Conservation (phyloP, 1,140 invertebrate species). For the Agrypnia vestita region DNA sequence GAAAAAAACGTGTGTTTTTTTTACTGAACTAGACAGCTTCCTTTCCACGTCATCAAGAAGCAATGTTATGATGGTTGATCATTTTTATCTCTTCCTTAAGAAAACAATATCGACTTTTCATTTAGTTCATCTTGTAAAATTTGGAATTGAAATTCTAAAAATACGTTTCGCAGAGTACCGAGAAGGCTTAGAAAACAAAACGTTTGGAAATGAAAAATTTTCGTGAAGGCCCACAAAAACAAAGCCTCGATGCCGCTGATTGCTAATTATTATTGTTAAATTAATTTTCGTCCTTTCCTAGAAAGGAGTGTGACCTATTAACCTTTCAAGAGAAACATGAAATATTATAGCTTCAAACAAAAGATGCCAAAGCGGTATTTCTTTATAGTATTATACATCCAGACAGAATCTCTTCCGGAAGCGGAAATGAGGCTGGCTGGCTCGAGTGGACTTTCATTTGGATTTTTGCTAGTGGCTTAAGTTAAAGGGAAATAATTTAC, state of each 20-base stretch:
- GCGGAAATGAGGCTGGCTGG: not conserved
- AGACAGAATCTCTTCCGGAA: slow-evolving; percentile 3
- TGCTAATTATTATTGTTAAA: not conserved
- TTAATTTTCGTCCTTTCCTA: not conserved
- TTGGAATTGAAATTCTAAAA: too few relatives aligned
- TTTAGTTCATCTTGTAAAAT: too few relatives aligned
- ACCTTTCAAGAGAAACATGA: not conserved
- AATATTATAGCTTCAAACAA: slow-evolving; percentile 2
- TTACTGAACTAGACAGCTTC: too few relatives aligned
- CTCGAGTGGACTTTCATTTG: too few relatives aligned
- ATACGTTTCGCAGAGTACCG: too few relatives aligned
- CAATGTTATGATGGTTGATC: too few relatives aligned
- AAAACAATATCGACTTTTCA: too few relatives aligned
- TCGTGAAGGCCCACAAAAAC: not conserved
- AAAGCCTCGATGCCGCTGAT: not conserved
- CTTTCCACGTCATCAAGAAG: too few relatives aligned
- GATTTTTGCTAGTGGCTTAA: too few relatives aligned
- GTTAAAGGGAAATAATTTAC: too few relatives aligned
- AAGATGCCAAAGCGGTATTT: not conserved
- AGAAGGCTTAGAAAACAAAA: not conserved
- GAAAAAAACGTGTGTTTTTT: too few relatives aligned
- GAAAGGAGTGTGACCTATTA: not conserved
- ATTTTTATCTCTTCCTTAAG: too few relatives aligned
- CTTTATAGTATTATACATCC: not conserved
- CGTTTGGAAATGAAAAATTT: not conserved